Evolutionary conservation across 2,113 vertebrate species (phyloP).

Genomic region (Laticauda laticaudata): DNA sequence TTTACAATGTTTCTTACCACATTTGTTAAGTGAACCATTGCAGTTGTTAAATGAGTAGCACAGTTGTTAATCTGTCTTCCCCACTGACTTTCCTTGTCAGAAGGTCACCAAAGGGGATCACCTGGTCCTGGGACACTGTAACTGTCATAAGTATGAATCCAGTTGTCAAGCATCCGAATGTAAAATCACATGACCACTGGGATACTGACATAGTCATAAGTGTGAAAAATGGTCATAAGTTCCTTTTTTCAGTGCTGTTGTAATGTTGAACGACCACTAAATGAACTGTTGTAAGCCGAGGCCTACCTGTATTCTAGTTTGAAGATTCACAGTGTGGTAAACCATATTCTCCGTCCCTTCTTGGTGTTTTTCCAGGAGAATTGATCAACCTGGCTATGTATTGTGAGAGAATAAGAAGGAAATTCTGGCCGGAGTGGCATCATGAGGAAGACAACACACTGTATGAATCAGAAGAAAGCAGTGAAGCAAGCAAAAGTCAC

Average conservation of each 20-base stretch:
- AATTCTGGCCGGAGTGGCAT: slow-evolving; percentile 97
- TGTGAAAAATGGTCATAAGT: background rate
- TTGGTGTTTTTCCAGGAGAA: slow-evolving; percentile 77
- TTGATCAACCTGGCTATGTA: slow-evolving; percentile 96
- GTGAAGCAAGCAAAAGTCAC: slow-evolving; percentile 80
- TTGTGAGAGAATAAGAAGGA: slow-evolving; percentile 92
- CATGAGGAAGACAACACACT: slow-evolving; percentile 85
- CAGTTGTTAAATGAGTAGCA: background rate
- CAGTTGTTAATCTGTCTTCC: background rate
- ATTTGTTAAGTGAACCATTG: background rate
- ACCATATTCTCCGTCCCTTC: background rate
- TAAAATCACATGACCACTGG: background rate
- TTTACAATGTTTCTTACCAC: background rate
- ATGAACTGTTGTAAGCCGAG: background rate
- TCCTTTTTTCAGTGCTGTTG: background rate
- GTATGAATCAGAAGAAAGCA: slow-evolving; percentile 84
- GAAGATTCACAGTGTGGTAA: background rate
- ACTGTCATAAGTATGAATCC: background rate
- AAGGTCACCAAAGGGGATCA: background rate
- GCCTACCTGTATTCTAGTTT: background rate
- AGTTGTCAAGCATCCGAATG: background rate
- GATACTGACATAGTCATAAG: background rate
- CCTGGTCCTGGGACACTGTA: background rate
- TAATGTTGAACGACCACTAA: background rate
- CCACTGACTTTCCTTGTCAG: background rate